These are phyloP conservation scores for Cherax quadricarinatus DNA, from an alignment of 1,140 invertebrate species.

Conservation along the genomic window DNA sequence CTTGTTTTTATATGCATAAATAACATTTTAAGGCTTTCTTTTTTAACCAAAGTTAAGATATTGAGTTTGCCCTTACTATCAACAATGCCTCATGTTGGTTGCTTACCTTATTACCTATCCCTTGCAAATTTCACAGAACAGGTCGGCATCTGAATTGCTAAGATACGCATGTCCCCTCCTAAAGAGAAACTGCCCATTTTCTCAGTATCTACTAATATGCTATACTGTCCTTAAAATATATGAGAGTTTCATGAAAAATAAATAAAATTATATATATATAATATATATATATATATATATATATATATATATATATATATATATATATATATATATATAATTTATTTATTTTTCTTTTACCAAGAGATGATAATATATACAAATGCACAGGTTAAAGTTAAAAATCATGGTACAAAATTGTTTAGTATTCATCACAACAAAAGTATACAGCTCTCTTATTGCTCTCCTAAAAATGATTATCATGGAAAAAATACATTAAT, in stretches of 20 bases:
- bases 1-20: too few species aligned
- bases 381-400: conserved; percentile 45
- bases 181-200: not conserved
- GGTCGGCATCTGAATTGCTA: not conserved
- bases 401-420: conserved; percentile 11
- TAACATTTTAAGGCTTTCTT: not conserved
- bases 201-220: not conserved
- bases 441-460: conserved; percentile 32
- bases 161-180: not conserved
- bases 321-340: too few species aligned
- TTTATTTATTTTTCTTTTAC: not conserved
- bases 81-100: too few species aligned
- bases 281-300: not conserved
- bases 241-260: not conserved
- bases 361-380: conserved; percentile 17
- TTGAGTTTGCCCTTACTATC: too few species aligned
- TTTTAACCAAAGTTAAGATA: too few species aligned
- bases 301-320: too few species aligned
- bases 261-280: too few species aligned
- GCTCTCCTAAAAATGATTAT: conserved; percentile 4
- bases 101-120: not conserved
- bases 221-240: not conserved
- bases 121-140: not conserved
- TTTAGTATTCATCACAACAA: conserved; percentile 18
- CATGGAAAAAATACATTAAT: not conserved